These are phyloP conservation scores for Creontiades dilutus DNA, from an alignment of 2,888 invertebrate genomes.

Conservation along the genomic window DNA sequence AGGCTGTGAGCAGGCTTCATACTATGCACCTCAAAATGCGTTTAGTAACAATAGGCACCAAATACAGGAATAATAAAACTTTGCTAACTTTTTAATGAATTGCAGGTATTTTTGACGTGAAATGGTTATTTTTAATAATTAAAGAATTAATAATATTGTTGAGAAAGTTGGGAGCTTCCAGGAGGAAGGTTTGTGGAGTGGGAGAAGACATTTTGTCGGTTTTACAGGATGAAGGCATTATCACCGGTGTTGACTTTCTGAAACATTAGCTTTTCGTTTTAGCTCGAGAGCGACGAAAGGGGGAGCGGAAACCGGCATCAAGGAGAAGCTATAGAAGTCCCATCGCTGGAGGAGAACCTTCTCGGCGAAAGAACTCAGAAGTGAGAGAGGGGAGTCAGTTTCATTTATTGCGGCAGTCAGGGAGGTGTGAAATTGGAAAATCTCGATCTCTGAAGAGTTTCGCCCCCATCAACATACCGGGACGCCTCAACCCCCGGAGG, in stretches of 20 bases:
- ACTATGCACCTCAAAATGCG: too few relatives aligned
- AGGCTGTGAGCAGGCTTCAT: too few relatives aligned
- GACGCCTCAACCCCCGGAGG: constrained; percentile 32
- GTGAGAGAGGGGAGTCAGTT: constrained; percentile 69
- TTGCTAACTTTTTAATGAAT: too few relatives aligned
- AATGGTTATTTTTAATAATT: too few relatives aligned
- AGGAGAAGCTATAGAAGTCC: constrained; percentile 1
- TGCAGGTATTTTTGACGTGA: too few relatives aligned
- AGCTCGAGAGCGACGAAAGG: constrained; percentile 40
- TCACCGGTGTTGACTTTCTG: constrained; percentile 73
- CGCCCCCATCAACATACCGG: constrained; percentile 69
- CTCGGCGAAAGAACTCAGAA: constrained; percentile 37
- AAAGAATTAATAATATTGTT: neutral
- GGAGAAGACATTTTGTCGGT: constrained; percentile 34
- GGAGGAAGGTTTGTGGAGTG: neutral
- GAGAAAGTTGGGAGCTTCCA: neutral
- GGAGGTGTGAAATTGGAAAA: constrained; percentile 75
- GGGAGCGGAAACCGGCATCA: constrained; percentile 2
- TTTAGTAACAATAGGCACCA: too few relatives aligned
- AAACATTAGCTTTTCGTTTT: constrained; percentile 73
- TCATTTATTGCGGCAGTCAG: constrained; percentile 74
- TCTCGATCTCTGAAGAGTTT: constrained; percentile 72
- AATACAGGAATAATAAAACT: too few relatives aligned
- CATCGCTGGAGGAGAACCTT: constrained; percentile 14
- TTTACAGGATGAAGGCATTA: constrained; percentile 74